These are phyloP conservation scores for Perccottus glenii DNA, from an alignment of 2,113 vertebrate genomes.

Conservation along the genomic window DNA sequence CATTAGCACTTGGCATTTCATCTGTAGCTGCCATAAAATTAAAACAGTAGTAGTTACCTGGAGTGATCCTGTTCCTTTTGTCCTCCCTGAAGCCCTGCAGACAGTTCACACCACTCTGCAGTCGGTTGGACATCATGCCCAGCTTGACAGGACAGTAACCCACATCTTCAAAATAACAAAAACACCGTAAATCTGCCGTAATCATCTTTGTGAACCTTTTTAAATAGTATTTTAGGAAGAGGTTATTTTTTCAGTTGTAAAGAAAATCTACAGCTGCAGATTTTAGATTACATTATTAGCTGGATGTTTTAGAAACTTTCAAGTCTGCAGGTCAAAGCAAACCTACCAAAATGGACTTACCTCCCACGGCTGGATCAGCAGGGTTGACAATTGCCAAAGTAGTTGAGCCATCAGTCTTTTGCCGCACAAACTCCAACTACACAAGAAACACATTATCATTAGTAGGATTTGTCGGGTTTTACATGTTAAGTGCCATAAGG, in stretches of 20 bases:
- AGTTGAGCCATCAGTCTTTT: constrained; percentile 91
- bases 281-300: too few species aligned
- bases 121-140: constrained; percentile 90
- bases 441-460: constrained; percentile 13
- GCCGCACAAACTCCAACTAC: constrained; percentile 90
- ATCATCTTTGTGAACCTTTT: neutral
- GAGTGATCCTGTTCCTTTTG: constrained; percentile 93
- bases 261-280: too few species aligned
- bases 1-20: neutral
- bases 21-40: neutral
- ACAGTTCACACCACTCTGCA: constrained; percentile 92
- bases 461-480: neutral
- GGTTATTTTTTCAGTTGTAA: too few species aligned
- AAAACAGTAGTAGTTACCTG: constrained; percentile 74
- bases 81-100: constrained; percentile 97
- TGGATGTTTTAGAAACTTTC: neutral
- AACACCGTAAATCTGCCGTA: neutral
- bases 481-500: neutral
- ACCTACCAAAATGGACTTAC: constrained; percentile 61
- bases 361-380: constrained; percentile 85
- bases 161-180: constrained; percentile 77
- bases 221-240: too few species aligned
- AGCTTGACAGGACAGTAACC: constrained; percentile 91
- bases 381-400: constrained; percentile 92
- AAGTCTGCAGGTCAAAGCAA: neutral